Evolutionary conservation across 2,888 invertebrate species (phyloP).

Genomic region (Myopa tessellatipennis): DNA sequence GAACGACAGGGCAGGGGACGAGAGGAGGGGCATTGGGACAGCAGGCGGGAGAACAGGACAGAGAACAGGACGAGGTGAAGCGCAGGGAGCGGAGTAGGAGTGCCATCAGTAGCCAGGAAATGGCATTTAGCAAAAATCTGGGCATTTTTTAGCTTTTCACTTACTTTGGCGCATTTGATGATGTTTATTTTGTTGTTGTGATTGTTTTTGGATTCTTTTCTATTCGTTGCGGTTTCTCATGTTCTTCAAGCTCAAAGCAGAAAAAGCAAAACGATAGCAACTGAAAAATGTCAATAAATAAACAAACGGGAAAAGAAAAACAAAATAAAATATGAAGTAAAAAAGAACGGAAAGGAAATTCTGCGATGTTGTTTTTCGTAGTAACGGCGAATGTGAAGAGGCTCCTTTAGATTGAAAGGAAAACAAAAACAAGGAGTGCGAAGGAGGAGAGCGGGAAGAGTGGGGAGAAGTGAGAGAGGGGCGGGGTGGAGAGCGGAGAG

Average conservation of each 20-base stretch:
- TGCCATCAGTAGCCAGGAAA: slow-evolving; percentile 5
- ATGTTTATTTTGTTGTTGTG: slow-evolving; percentile 7
- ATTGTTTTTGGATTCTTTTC: slow-evolving; percentile 2
- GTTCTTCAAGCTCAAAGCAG: background rate
- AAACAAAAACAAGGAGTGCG: slow-evolving; percentile 4
- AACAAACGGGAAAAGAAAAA: background rate
- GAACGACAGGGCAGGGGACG: background rate
- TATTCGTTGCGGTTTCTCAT: background rate
- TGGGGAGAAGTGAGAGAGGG: background rate
- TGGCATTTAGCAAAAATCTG: slow-evolving; percentile 30
- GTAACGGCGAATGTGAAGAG: slow-evolving; percentile 19
- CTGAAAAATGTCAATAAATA: slow-evolving; percentile 27
- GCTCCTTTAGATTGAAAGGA: slow-evolving; percentile 25
- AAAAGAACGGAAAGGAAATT: background rate
- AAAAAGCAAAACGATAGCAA: background rate
- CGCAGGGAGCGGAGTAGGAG: background rate
- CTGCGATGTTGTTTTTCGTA: background rate
- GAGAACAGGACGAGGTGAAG: background rate
- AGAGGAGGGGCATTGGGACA: background rate
- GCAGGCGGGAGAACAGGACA: background rate
- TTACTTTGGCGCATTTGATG: slow-evolving; percentile 31
- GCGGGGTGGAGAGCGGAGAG: background rate
- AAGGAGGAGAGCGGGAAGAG: background rate
- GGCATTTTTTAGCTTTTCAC: slow-evolving; percentile 31
- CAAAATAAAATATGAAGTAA: background rate